A percentile compares a stretch with the other conserved stretches of the same genome.
These are phyloP conservation scores for Porites australiensis DNA, from an alignment of 64 coral and sea anemone species.

Conservation along the genomic window DNA sequence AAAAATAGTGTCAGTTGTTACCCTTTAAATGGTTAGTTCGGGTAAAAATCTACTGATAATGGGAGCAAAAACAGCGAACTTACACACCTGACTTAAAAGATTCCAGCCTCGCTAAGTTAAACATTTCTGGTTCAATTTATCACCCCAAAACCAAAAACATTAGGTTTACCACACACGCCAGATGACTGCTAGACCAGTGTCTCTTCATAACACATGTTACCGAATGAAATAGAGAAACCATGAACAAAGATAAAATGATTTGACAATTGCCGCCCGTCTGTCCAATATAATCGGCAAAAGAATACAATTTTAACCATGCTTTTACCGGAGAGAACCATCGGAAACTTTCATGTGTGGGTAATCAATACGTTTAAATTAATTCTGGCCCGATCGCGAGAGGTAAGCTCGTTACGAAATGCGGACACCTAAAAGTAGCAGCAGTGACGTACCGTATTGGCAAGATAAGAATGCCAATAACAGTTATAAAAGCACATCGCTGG, in stretches of 20 bases:
- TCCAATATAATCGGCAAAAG: not conserved
- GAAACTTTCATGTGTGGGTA: not conserved
- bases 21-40: not conserved
- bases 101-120: conserved; percentile 38
- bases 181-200: not conserved
- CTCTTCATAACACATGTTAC: not conserved
- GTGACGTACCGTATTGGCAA: not conserved
- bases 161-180: not conserved
- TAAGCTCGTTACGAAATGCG: not conserved
- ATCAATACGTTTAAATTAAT: not conserved
- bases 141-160: not conserved
- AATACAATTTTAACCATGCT: conserved; percentile 23
- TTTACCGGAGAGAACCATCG: not conserved
- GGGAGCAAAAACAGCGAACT: not conserved
- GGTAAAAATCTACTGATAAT: not conserved
- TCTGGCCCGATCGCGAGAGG: not conserved
- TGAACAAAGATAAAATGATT: not conserved
- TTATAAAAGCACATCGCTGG: not conserved
- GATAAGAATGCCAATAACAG: not conserved
- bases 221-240: not conserved
- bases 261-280: not conserved
- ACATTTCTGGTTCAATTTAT: not conserved
- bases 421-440: not conserved
- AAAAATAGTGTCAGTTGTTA: not conserved
- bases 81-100: conserved; percentile 16